Base-by-base conservation (phyloP, 2,797 vertebrate genomes). In the Chaunax sp. region DNA sequence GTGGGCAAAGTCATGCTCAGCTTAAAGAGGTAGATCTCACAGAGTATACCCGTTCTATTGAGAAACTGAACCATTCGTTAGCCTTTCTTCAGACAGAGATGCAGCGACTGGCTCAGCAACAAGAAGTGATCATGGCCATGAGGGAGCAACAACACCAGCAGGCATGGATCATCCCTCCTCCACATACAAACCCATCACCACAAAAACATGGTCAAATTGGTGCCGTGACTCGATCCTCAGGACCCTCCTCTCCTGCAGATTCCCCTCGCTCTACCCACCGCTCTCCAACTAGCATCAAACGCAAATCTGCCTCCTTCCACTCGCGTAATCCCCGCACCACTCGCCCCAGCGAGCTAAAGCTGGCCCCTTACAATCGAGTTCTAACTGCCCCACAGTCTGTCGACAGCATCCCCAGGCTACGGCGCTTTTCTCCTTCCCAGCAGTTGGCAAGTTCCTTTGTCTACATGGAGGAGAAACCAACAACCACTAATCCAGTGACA, bases 41-140 rank as follows among this genome's bases (percentile, higher is more conserved):
- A 8, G 97, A 99, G 81, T 99, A 99, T 45, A 99, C 97, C 0
- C 96, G 94, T 51, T 99, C 97, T 33, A 99, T 99, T 47, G 97
- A 98, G 63, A 99, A 98, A 64, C 91, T 99, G 23, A 99, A 99
- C 69, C 91, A 95, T 52, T 99, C 98, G 0, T 70, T 99, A 47
- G 95, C 95, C 68, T 96, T 97, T 72, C 92, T 99, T 35, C 98
- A 99, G 76, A 94, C 94, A 22, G 98, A 99, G 93, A 99, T 99
- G 98, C 97, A 98, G 57, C 94, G 98, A 19, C 78, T 99, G 0
- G 95, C 98, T 41, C 95, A 97, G 82, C 98, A 99, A 83, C 98
- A 99, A 89, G 98, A 98, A 64, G 94, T 98, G 77, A 94, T 99
- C 75, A 97, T 99, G 96, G 96, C 97, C 78, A 99, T 98, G 98